Percentiles rank a stretch among this genome's conserved stretches.
phyloP scores from a whole-genome alignment of 2,113 vertebrate genomes.

The Psephotus haematonotus region DNA sequence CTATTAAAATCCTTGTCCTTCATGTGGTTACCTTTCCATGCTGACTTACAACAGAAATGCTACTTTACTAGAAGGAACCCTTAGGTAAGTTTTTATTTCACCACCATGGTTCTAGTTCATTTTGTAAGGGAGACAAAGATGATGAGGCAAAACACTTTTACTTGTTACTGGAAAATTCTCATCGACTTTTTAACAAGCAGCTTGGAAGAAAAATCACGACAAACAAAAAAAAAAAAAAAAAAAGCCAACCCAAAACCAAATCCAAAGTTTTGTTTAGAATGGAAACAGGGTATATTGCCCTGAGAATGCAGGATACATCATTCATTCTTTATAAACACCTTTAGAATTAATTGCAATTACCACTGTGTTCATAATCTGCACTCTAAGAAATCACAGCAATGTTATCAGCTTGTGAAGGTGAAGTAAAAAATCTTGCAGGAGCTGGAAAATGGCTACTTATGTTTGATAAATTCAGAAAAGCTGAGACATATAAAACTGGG shows the following conservation, averaged over 20 bases:
- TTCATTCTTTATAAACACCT: neutral
- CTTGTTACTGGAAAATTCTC: neutral
- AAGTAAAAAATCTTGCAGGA: neutral
- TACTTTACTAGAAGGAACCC: neutral
- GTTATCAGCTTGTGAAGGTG: neutral
- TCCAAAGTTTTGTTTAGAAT: neutral
- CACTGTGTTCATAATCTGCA: neutral
- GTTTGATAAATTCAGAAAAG: neutral
- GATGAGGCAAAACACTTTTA: neutral
- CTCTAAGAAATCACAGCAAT: neutral
- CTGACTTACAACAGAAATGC: neutral
- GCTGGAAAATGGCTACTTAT: neutral
- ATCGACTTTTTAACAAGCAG: neutral
- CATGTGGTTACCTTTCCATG: neutral
- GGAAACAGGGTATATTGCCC: neutral
- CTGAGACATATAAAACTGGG: neutral
- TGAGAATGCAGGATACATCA: neutral
- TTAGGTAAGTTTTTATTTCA: neutral
- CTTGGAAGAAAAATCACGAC: neutral
- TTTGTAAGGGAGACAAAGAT: neutral
- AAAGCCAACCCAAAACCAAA: neutral
- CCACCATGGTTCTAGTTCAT: neutral
- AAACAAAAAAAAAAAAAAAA: accelerated
- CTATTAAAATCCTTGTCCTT: neutral
- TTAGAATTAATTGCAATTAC: conserved; percentile 3